phyloP scores from a whole-genome alignment of 2,888 invertebrate species.

The Aphodius sticticus region DNA sequence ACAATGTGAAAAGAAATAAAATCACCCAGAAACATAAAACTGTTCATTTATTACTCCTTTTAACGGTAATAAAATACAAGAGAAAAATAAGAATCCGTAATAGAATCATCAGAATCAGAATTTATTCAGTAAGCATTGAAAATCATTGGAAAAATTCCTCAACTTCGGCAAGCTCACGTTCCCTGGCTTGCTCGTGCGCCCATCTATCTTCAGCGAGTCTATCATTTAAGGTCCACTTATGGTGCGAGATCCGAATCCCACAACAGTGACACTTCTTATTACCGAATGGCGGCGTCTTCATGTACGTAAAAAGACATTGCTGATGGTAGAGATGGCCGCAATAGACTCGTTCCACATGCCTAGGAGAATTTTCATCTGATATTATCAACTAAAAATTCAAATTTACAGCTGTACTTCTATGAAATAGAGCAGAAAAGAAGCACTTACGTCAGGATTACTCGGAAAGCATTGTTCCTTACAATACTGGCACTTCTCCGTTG shows the following conservation, averaged over 20 bases:
- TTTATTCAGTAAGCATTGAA: too few relatives aligned
- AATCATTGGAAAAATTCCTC: conserved; percentile 71
- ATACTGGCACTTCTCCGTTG: conserved; percentile 69
- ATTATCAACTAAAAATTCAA: conserved; percentile 60
- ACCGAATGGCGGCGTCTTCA: conserved; percentile 79
- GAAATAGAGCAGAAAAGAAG: conserved; percentile 18
- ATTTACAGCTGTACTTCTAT: neutral
- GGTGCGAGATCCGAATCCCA: conserved; percentile 72
- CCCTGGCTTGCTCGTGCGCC: conserved; percentile 80
- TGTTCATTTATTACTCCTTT: too few relatives aligned
- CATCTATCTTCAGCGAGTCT: conserved; percentile 76
- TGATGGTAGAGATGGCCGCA: conserved; percentile 78
- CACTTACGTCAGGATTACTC: conserved; percentile 61
- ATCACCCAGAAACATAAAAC: too few relatives aligned
- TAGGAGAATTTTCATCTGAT: conserved; percentile 66
- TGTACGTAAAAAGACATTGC: conserved; percentile 71
- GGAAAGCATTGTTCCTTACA: conserved; percentile 71
- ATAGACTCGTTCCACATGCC: conserved; percentile 73
- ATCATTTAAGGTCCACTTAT: conserved; percentile 75
- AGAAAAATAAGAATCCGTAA: too few relatives aligned
- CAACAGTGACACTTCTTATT: conserved; percentile 75
- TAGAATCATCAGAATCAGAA: too few relatives aligned
- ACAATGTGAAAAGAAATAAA: too few relatives aligned
- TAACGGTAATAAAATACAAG: too few relatives aligned
- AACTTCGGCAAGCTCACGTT: conserved; percentile 78